These are phyloP conservation scores for Catocala fraxini DNA, from an alignment of 2,888 invertebrate genomes.

Conservation along the genomic window DNA sequence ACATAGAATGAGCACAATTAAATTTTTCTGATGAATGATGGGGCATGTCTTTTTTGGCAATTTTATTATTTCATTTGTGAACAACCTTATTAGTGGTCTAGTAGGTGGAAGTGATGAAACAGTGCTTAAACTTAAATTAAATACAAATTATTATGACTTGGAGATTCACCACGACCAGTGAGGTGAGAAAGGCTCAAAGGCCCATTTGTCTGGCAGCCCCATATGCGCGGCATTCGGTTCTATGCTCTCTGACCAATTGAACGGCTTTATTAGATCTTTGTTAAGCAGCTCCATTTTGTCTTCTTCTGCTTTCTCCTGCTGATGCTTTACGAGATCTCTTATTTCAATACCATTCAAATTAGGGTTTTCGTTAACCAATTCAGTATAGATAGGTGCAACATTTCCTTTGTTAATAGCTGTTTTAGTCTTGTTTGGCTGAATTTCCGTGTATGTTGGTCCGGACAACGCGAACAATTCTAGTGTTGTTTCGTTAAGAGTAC, in stretches of 20 bases:
- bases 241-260: slow-evolving; percentile 92
- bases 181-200: slow-evolving; percentile 89
- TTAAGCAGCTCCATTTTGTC: slow-evolving; percentile 70
- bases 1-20: not conserved
- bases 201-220: slow-evolving; percentile 92
- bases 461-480: slow-evolving; percentile 74
- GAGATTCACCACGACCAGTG: slow-evolving; percentile 88
- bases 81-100: slow-evolving; percentile 26
- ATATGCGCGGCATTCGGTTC: slow-evolving; percentile 89
- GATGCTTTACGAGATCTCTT: slow-evolving; percentile 73
- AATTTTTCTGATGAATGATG: not conserved
- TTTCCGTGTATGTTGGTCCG: slow-evolving; percentile 75
- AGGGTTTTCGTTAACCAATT: slow-evolving; percentile 76
- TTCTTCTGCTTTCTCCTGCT: slow-evolving; percentile 73
- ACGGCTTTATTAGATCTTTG: slow-evolving; percentile 84
- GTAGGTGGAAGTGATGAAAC: slow-evolving; percentile 40
- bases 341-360: slow-evolving; percentile 74
- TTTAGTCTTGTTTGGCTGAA: slow-evolving; percentile 56
- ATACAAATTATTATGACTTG: slow-evolving; percentile 51
- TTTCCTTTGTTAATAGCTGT: slow-evolving; percentile 75
- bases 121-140: slow-evolving; percentile 41
- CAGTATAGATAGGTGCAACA: slow-evolving; percentile 76
- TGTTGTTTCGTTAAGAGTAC: slow-evolving; percentile 47
- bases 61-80: slow-evolving; percentile 8
- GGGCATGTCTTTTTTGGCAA: slow-evolving; percentile 12